These are phyloP conservation scores for Tetragnatha versicolor DNA, from an alignment of 1,140 invertebrate species.

Conservation along the genomic window DNA sequence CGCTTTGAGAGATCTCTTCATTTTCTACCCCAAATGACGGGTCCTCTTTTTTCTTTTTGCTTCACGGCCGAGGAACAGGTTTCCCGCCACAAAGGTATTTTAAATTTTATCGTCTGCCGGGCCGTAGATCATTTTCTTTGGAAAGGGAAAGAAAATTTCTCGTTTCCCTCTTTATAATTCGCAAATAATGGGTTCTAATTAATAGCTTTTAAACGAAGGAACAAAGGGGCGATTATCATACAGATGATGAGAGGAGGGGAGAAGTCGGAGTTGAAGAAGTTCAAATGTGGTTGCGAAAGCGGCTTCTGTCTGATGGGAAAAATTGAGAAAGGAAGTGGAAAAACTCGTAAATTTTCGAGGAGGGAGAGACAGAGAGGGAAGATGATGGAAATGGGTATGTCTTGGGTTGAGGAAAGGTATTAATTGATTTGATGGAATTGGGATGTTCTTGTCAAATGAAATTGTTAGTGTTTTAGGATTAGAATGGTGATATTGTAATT, in stretches of 20 bases:
- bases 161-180: constrained; percentile 15
- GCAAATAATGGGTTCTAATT: constrained; percentile 37
- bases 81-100: constrained; percentile 34
- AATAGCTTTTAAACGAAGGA: constrained; percentile 38
- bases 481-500: too few species aligned
- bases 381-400: not conserved
- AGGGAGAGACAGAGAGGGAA: not conserved
- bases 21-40: constrained; percentile 32
- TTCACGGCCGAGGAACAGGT: constrained; percentile 34
- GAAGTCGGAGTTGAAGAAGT: not conserved
- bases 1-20: constrained; percentile 51
- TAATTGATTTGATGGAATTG: not conserved
- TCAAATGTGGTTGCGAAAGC: not conserved
- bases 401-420: not conserved
- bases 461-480: too few species aligned
- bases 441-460: too few species aligned
- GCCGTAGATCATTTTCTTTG: constrained; percentile 33
- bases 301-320: not conserved
- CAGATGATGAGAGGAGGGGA: too few species aligned
- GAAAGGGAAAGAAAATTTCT: constrained; percentile 2
- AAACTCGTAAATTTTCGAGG: not conserved
- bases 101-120: constrained; percentile 34
- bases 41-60: constrained; percentile 1
- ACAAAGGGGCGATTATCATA: constrained; percentile 12
- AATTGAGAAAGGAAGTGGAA: not conserved